These are phyloP conservation scores for Phalacrocorax brasilianus DNA, from an alignment of 2,113 vertebrate species.

Conservation along the genomic window DNA sequence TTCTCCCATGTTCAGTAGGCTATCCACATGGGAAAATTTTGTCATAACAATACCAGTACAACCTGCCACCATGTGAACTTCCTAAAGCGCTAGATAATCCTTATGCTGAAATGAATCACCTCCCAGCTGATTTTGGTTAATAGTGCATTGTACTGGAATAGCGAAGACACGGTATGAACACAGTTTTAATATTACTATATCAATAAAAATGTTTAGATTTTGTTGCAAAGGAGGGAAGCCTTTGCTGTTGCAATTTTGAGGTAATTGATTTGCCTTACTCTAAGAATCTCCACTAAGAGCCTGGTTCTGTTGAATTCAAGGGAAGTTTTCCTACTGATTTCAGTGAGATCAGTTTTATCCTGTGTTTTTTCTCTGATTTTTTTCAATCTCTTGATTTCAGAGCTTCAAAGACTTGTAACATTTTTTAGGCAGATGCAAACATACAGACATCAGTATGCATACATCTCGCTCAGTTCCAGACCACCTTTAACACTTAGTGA, in stretches of 20 bases:
- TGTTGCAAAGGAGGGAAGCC: not conserved
- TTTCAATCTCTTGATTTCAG: not conserved
- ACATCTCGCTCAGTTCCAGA: not conserved
- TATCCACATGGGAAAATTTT: not conserved
- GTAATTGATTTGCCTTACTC: not conserved
- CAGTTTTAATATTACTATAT: not conserved
- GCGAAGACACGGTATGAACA: not conserved
- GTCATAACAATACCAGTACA: not conserved
- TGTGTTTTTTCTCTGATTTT: not conserved
- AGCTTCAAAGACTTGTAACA: not conserved
- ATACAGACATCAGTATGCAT: not conserved
- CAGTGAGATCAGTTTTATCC: not conserved
- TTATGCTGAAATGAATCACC: not conserved
- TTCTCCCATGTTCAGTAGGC: not conserved
- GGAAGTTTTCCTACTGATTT: not conserved
- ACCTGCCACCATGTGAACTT: not conserved
- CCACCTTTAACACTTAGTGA: not conserved
- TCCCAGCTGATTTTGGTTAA: not conserved
- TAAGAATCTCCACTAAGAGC: not conserved
- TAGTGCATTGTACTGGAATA: not conserved
- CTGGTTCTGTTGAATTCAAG: not conserved
- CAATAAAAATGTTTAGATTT: not conserved
- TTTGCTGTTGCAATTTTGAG: not conserved
- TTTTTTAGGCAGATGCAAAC: not conserved
- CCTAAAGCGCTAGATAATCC: not conserved